A percentile compares a stretch with the other conserved stretches of the same genome.
Conservation (phyloP, 2,888 invertebrate species). For the Scaptomyza tumidula region DNA sequence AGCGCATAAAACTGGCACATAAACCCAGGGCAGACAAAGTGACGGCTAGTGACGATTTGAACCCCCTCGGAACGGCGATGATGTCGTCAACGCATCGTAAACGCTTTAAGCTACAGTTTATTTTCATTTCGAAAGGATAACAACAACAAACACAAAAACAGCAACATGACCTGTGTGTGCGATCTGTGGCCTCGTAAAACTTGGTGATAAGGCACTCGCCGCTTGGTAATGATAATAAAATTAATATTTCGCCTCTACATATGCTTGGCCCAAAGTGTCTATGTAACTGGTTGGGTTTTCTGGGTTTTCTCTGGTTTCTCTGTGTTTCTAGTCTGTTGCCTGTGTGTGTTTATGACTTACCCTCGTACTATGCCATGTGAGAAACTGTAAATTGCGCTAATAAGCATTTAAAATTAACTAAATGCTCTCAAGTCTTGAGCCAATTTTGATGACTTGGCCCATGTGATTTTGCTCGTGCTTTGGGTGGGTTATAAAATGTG, state of each 20-base stretch:
- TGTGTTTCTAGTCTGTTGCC: slow-evolving; percentile 5
- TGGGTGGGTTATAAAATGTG: slow-evolving; percentile 47
- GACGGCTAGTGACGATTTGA: slow-evolving; percentile 22
- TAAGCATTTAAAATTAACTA: slow-evolving; percentile 81
- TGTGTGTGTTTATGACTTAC: slow-evolving; percentile 29
- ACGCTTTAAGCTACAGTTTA: slow-evolving; percentile 82
- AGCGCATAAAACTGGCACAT: slow-evolving; percentile 83
- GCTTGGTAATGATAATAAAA: slow-evolving; percentile 82
- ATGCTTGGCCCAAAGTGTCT: slow-evolving; percentile 50
- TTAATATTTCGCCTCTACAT: slow-evolving; percentile 80
- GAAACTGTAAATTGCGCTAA: slow-evolving; percentile 73
- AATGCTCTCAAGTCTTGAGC: slow-evolving; percentile 64
- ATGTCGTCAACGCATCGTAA: slow-evolving; percentile 81
- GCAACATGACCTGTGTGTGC: slow-evolving; percentile 60
- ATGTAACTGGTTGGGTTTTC: slow-evolving; percentile 23
- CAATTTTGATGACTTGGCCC: slow-evolving; percentile 57
- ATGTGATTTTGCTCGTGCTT: slow-evolving; percentile 1
- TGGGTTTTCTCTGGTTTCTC: slow-evolving; percentile 1
- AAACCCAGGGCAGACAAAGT: slow-evolving; percentile 67
- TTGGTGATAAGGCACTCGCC: slow-evolving; percentile 73
- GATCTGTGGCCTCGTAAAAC: slow-evolving; percentile 79
- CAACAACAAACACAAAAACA: slow-evolving; percentile 47
- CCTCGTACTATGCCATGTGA: slow-evolving; percentile 45
- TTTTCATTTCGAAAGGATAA: slow-evolving; percentile 78
- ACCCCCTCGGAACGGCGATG: slow-evolving; percentile 27